Base-by-base conservation (phyloP, 2,888 invertebrate species). In the Bellardia pandia region DNA sequence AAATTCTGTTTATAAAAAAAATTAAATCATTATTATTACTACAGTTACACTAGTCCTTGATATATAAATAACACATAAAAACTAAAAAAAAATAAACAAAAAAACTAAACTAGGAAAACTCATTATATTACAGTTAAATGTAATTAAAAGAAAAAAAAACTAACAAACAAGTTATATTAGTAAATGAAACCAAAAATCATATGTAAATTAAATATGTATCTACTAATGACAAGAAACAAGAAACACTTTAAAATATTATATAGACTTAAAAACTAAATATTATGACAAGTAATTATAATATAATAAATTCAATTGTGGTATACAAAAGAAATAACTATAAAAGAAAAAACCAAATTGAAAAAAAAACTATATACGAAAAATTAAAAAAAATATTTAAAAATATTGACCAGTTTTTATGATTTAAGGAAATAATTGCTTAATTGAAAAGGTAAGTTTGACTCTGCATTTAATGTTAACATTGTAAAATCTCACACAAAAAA, bases 281-380 rank as follows among this genome's bases (percentile, higher is more conserved):
- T 76, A 79, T 45, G 64, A 77, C 23, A 82, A 79, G 62, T 30
- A 77, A 83, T 62, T 45, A 78, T 23, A 68, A 80, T 53, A 53
- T 33, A 6, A 74, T 78, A 45, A 78, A 86, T 79, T 79, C 69
- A 82, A 83, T 82, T 88, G 82, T 85, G 85, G 87, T 88, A 88
- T 82, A 82, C 64, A 77, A 78, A 77, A 79, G 30, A 78, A 85
- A 71, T 56, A 64, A 85, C 74, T 75, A 69, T 64, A 85, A 64
- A n/a, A 82, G 45, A 8, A 23, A 74, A 82, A 82, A 58, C 58
- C 23, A 60, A 76, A 85, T 48, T 64, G 16, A 40, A n/a, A 64
- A 69, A 69, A 76, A 66, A 78, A 84, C 75, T 86, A 87, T 87
- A 87, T 87, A 85, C 72, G 85, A 85, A 74, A 80, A 86, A 87